phyloP scores from a whole-genome alignment of 1,140 invertebrate genomes.

The Drosophila auraria region DNA sequence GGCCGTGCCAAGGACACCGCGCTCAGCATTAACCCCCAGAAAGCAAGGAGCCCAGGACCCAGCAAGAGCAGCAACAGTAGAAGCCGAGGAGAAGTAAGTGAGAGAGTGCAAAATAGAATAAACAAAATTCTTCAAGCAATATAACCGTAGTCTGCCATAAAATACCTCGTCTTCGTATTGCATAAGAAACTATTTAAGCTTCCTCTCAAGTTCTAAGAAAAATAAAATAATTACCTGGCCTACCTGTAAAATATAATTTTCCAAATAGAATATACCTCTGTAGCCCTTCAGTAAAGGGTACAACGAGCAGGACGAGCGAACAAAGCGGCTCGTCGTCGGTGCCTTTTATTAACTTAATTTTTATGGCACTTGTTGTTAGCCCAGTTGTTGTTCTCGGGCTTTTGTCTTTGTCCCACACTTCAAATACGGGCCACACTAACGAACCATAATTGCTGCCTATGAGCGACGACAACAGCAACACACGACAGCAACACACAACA shows the following conservation, averaged over 20 bases:
- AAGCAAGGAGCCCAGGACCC: conserved; percentile 39
- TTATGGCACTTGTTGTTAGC: conserved; percentile 79
- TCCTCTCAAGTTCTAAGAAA: no score
- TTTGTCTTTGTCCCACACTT: conserved; percentile 74
- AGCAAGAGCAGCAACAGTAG: conserved; percentile 34
- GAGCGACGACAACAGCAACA: conserved; percentile 45
- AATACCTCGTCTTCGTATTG: not conserved
- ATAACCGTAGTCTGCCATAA: not conserved
- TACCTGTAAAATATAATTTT: not conserved
- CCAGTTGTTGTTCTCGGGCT: conserved; percentile 51
- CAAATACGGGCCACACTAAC: conserved; percentile 80
- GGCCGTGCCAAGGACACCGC: conserved; percentile 77
- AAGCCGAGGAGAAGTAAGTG: conserved; percentile 37
- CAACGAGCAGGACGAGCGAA: conserved; percentile 42
- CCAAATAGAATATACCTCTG: not conserved
- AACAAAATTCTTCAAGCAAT: conserved; percentile 45
- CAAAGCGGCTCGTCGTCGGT: conserved; percentile 75
- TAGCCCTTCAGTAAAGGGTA: conserved; percentile 13
- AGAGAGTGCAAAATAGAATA: conserved; percentile 70
- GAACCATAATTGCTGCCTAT: conserved; percentile 83
- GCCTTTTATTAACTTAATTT: conserved; percentile 84
- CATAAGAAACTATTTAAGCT: no score
- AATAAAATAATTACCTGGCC: not conserved
- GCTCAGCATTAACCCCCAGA: conserved; percentile 71
- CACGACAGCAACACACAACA: conserved; percentile 13